These are phyloP conservation scores for Chydorus sphaericus DNA, from an alignment of 2,888 invertebrate species.

Conservation along the genomic window DNA sequence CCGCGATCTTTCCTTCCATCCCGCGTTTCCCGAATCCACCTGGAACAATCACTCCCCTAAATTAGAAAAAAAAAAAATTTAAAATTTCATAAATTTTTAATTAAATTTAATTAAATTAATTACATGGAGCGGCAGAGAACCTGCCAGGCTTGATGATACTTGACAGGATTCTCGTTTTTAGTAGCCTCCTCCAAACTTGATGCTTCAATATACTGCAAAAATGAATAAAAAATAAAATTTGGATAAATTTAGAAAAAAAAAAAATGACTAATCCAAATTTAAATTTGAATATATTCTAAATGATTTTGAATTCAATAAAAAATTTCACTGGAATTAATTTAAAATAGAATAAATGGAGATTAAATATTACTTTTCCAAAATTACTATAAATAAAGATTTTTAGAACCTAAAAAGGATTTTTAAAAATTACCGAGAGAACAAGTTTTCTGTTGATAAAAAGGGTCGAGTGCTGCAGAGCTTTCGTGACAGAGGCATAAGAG, in stretches of 20 bases:
- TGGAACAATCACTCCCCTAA: constrained; percentile 83
- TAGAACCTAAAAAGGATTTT: not conserved
- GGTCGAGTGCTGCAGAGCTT: constrained; percentile 86
- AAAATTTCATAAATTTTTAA: not conserved
- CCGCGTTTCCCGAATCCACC: constrained; percentile 96
- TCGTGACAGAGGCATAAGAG: constrained; percentile 90
- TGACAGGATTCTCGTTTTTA: constrained; percentile 55
- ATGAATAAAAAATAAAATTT: constrained; percentile 15
- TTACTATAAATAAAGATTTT: not conserved
- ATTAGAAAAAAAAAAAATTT: constrained; percentile 20
- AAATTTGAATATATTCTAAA: too few relatives aligned
- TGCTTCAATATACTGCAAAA: constrained; percentile 67
- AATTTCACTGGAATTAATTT: not conserved
- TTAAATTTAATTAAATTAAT: constrained; percentile 16
- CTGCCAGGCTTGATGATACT: constrained; percentile 88
- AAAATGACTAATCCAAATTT: not conserved
- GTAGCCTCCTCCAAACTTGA: constrained; percentile 66
- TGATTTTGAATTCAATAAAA: too few relatives aligned
- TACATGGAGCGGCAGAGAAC: constrained; percentile 50
- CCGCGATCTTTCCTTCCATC: constrained; percentile 87
- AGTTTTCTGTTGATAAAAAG: constrained; percentile 70
- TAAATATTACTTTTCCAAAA: not conserved
- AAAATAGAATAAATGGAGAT: not conserved
- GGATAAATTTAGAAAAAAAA: not conserved
- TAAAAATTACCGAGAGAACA: constrained; percentile 44